A percentile compares a stretch with the other conserved stretches of the same genome.
These are phyloP conservation scores for Desmophyllum pertusum DNA, from an alignment of 92 coral and sea anemone species.

Conservation along the genomic window DNA sequence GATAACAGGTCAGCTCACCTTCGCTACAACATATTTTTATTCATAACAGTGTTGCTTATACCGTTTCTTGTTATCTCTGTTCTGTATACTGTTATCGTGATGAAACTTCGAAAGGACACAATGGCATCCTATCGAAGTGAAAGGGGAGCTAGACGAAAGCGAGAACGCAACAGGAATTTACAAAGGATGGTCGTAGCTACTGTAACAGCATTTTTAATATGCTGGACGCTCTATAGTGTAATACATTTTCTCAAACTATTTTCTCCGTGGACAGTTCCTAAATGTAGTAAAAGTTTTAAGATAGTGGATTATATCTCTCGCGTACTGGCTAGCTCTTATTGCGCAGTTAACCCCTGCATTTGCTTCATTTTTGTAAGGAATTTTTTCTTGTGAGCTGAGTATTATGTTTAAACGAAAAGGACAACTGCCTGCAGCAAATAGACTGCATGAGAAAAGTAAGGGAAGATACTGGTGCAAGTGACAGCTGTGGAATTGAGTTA, in stretches of 20 bases:
- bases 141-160: not conserved
- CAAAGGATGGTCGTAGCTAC: slow-evolving; percentile 1
- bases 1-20: not conserved
- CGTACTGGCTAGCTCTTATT: not conserved
- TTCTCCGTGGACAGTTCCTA: not conserved
- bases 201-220: not conserved
- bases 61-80: not conserved
- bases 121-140: slow-evolving; percentile 7
- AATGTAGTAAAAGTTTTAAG: not conserved
- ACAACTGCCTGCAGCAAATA: no score
- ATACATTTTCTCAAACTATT: not conserved
- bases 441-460: no score
- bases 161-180: not conserved
- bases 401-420: no score
- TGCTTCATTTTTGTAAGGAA: slow-evolving; percentile 12
- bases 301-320: not conserved
- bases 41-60: not conserved
- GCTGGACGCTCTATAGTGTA: not conserved
- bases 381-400: no score
- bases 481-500: no score
- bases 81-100: slow-evolving; percentile 3
- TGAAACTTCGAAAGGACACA: slow-evolving; percentile 1
- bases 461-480: no score
- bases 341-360: slow-evolving; percentile 13
- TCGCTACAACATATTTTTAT: not conserved